Conservation (phyloP, 2,797 vertebrate species). For the Glyptemys insculpta region DNA sequence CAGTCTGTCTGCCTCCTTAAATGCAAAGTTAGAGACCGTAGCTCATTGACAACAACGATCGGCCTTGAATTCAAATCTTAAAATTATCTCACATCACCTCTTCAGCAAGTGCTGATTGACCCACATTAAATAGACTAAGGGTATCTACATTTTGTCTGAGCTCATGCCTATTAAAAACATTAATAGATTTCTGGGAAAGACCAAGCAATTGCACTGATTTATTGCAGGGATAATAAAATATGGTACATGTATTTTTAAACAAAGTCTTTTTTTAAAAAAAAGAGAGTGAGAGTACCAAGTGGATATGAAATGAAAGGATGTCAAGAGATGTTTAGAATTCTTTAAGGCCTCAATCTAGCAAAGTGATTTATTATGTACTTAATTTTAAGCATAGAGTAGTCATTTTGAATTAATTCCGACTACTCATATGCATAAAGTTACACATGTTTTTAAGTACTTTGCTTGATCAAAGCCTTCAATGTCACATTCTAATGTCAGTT, state of each 20-base stretch:
- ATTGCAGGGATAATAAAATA: accelerated
- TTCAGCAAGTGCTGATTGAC: neutral
- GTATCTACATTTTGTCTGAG: neutral
- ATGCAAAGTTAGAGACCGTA: neutral
- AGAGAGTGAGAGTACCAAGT: neutral
- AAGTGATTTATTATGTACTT: neutral
- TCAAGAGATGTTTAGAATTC: neutral
- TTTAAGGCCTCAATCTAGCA: neutral
- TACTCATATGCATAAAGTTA: accelerated
- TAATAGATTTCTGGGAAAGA: neutral
- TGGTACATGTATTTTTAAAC: neutral
- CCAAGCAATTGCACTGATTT: neutral
- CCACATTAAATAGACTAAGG: neutral
- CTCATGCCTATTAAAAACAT: neutral
- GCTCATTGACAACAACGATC: neutral
- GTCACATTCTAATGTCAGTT: neutral
- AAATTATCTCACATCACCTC: neutral
- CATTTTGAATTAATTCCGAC: neutral
- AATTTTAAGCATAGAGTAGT: neutral
- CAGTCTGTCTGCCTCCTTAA: neutral
- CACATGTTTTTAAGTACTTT: neutral
- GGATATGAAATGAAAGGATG: neutral
- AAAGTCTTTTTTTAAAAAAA: neutral
- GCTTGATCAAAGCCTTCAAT: neutral
- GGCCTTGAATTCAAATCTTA: neutral